Conservation (phyloP, 1,140 invertebrate species). For the Cardiocondyla obscurior region DNA sequence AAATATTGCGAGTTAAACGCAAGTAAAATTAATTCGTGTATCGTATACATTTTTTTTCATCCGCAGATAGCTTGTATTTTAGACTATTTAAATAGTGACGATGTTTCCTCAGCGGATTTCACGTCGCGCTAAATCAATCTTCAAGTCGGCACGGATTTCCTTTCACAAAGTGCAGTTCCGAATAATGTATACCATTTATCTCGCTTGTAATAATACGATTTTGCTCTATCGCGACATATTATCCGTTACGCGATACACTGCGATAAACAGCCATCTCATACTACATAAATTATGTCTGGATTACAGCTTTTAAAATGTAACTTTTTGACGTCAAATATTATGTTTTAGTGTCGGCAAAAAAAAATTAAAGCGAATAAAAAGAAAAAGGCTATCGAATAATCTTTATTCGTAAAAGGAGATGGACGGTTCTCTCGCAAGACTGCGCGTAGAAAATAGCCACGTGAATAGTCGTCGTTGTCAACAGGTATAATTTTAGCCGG, state of each 20-base stretch:
- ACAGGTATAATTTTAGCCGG: constrained; percentile 17
- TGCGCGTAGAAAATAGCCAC: not conserved
- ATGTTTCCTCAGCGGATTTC: not conserved
- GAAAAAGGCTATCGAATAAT: constrained; percentile 12
- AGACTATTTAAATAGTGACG: not conserved
- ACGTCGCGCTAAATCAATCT: not conserved
- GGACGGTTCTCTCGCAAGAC: not conserved
- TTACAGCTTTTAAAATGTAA: constrained; percentile 33
- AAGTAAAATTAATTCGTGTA: not conserved
- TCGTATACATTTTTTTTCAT: not conserved
- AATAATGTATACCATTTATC: constrained; percentile 44
- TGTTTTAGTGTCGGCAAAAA: constrained; percentile 18
- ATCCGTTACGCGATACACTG: constrained; percentile 29
- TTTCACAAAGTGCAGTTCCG: constrained; percentile 40
- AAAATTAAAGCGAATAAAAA: too few species aligned
- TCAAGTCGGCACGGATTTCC: constrained; percentile 22
- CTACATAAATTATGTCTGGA: constrained; percentile 37
- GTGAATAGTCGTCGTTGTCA: constrained; percentile 30
- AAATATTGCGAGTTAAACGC: not conserved
- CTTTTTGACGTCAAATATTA: not conserved
- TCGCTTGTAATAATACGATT: constrained; percentile 41
- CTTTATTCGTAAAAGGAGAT: constrained; percentile 1
- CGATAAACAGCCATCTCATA: constrained; percentile 41
- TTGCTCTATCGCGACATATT: constrained; percentile 36
- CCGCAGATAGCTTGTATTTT: not conserved